Evolutionary conservation across 2,888 invertebrate species (phyloP), one percentile per base, ranked within the genome.

Genomic region (Ectemnius lituratus): DNA sequence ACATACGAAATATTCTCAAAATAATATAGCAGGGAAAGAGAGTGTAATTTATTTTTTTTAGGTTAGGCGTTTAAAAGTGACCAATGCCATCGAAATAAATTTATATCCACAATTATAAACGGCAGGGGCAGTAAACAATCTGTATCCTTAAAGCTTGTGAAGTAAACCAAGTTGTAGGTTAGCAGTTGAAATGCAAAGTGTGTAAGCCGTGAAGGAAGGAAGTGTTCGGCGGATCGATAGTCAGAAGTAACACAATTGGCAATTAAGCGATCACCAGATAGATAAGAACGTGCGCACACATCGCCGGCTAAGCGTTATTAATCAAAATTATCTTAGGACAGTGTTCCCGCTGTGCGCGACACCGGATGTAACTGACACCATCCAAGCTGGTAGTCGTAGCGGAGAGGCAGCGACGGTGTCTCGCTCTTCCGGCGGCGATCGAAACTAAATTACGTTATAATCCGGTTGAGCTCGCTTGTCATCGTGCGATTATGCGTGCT

Each of bases 361-460:
- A 68, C 71, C 76, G 69, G 52, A 67, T 80, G 79, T 69, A 63
- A 72, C 73, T 80, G 79, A 79, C 80, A 28, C 47, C n/a, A 46
- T 37, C 37, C 8, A 5, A 8, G 37, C 8, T 37, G 37, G 3
- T 37, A 11, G 11, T 11, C 8, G 37, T 8, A 4, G 37, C 1
- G 11, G 37, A 3, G 37, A 4, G 37, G 37, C 23, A 11, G 5
- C 37, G 37, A 37, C 37, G 8, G 11, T 52, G 70, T 73, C 73
- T 63, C 75, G 62, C 46, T 57, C 67, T 73, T 65, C 64, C 46
- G 73, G 76, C 37, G 37, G 37, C 37, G 37, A 70, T 79, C 71
- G 73, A 73, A 76, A 79, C 67, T 73, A 79, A 69, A 79, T 79
- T 79, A 71, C 67, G 71, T 64, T 73, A 70, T 60, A 59, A 57